Conservation (phyloP, 2,797 vertebrate species). For the Botia almorhae region DNA sequence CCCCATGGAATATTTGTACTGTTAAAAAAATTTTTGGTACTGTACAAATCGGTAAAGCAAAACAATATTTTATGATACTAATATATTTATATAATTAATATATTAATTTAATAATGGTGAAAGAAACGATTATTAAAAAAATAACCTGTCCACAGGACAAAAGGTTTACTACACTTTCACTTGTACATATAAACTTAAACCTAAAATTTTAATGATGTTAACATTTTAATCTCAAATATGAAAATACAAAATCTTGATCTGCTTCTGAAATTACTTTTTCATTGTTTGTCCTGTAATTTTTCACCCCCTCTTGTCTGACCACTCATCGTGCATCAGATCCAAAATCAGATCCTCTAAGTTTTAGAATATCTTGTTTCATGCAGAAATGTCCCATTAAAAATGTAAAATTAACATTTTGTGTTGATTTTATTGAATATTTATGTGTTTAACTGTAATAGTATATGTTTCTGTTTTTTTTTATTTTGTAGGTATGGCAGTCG, state of each 20-base stretch:
- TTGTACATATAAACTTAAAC: not conserved
- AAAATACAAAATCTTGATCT: not conserved
- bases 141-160: no score
- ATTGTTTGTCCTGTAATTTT: no score
- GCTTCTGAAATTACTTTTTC: not conserved
- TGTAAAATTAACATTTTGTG: not conserved
- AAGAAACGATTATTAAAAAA: no score
- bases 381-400: not conserved
- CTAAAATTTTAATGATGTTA: not conserved
- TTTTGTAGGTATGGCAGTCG: constrained; percentile 42
- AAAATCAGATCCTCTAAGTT: no score
- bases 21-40: no score
- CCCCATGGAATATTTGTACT: no score
- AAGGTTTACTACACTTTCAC: no score
- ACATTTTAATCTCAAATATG: not conserved
- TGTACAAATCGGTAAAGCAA: no score
- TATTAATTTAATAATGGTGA: no score
- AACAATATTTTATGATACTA: no score
- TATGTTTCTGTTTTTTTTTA: not conserved
- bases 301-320: not conserved
- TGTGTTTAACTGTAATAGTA: not conserved
- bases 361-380: not conserved
- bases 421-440: not conserved
- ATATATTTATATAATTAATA: no score
- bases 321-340: not conserved